phyloP scores from a whole-genome alignment of 37 sponge, comb jelly and placozoan genomes.

The Ephydatia muelleri region DNA sequence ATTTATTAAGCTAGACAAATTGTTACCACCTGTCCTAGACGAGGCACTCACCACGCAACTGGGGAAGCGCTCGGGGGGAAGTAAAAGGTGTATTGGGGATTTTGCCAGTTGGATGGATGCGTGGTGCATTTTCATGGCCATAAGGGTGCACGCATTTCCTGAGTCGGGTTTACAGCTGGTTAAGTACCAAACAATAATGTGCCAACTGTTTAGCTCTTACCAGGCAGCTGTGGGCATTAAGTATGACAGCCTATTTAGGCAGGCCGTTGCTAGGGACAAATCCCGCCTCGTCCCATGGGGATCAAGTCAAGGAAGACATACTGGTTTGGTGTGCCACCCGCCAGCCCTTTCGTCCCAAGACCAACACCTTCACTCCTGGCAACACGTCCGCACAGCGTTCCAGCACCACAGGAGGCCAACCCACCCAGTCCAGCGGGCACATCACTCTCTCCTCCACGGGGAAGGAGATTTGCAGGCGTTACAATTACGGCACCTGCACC shows the following conservation, averaged over 20 bases:
- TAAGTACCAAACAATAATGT: too few relatives aligned
- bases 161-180: slow-evolving; percentile 1
- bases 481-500: slow-evolving; percentile 32
- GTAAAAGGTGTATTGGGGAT: slow-evolving; percentile 15
- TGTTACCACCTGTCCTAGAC: slow-evolving; percentile 16
- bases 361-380: slow-evolving; percentile 8
- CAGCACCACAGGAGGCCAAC: too few relatives aligned
- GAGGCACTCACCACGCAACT: not conserved
- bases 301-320: slow-evolving; percentile 29
- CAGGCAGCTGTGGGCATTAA: not conserved
- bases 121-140: slow-evolving; percentile 33
- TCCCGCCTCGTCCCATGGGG: slow-evolving; percentile 22
- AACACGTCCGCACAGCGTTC: too few relatives aligned
- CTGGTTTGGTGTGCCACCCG: slow-evolving; percentile 15
- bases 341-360: slow-evolving; percentile 14
- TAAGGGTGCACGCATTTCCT: not conserved
- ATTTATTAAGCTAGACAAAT: slow-evolving; percentile 12
- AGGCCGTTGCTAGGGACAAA: slow-evolving; percentile 21
- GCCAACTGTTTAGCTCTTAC: not conserved
- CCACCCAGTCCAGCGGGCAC: too few relatives aligned
- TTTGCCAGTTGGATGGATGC: too few relatives aligned
- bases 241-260: slow-evolving; percentile 26
- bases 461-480: too few relatives aligned
- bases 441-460: too few relatives aligned
- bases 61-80: not conserved